phyloP scores from a whole-genome alignment of 2,888 invertebrate genomes.

The Epiblema foenella region DNA sequence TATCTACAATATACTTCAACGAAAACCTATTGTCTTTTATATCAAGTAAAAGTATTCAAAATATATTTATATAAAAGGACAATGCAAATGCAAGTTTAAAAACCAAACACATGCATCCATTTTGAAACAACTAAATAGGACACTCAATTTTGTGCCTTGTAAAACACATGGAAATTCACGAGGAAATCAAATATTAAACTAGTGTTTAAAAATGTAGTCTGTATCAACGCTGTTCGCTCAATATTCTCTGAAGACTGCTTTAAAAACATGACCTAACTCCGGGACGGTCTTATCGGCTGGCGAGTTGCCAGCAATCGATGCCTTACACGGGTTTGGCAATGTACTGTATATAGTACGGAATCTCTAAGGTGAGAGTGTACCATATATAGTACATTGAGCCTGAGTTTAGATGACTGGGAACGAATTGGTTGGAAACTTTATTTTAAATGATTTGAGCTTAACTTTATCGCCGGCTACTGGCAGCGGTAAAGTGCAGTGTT shows the following conservation, averaged over 20 bases:
- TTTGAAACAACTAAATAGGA: background rate
- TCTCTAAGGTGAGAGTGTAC: background rate
- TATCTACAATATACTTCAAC: no score
- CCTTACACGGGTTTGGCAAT: constrained; percentile 18
- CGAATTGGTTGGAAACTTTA: background rate
- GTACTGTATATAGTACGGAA: background rate
- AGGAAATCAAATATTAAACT: background rate
- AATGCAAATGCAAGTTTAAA: background rate
- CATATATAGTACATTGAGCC: constrained; percentile 1
- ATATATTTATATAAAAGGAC: background rate
- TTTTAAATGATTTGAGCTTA: background rate
- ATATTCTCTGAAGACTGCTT: constrained; percentile 21
- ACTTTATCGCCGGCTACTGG: background rate
- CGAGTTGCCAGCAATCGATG: constrained; percentile 36
- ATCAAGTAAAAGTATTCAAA: no score
- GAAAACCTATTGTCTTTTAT: no score
- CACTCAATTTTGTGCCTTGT: background rate
- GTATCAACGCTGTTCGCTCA: constrained; percentile 9
- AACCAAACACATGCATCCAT: background rate
- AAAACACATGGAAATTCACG: background rate
- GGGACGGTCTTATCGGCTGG: constrained; percentile 25
- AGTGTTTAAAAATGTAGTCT: constrained; percentile 16
- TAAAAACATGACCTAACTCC: constrained; percentile 31
- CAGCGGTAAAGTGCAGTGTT: no score
- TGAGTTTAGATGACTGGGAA: background rate